Conservation (phyloP, 2,888 invertebrate genomes). For the Brachyptera risi region DNA sequence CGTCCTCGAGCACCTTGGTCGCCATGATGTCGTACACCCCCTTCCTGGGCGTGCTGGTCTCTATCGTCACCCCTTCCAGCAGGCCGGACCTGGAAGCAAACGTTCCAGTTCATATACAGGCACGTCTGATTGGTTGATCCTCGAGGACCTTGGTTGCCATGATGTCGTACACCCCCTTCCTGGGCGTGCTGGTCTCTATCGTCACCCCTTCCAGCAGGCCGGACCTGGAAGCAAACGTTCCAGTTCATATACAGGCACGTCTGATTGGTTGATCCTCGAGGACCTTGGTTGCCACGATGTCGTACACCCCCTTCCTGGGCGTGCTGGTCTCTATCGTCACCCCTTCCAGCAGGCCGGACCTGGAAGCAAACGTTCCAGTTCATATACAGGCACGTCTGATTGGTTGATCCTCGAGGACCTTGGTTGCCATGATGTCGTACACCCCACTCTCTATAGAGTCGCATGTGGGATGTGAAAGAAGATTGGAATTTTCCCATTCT, state of each 20-base stretch:
- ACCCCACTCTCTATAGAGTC: too few species aligned
- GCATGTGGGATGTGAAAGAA: too few species aligned
- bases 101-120: too few species aligned
- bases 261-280: too few species aligned
- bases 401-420: too few species aligned
- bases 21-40: constrained; percentile 36
- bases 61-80: constrained; percentile 20
- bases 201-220: constrained; percentile 16
- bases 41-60: constrained; percentile 8
- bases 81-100: background rate
- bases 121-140: constrained; percentile 33
- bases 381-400: too few species aligned
- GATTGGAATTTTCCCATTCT: too few species aligned
- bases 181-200: constrained; percentile 14
- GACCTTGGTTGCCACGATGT: constrained; percentile 35
- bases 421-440: constrained; percentile 36
- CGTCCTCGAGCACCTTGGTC: constrained; percentile 33
- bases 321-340: constrained; percentile 19
- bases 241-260: too few species aligned
- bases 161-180: constrained; percentile 34
- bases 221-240: constrained; percentile 16
- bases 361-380: constrained; percentile 15
- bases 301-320: constrained; percentile 31
- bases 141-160: constrained; percentile 34
- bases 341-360: constrained; percentile 9